Percentiles rank a stretch among this genome's conserved stretches.
Evolutionary conservation across 2,797 vertebrate genomes (phyloP).

Genomic region (Cercopithecus diana): DNA sequence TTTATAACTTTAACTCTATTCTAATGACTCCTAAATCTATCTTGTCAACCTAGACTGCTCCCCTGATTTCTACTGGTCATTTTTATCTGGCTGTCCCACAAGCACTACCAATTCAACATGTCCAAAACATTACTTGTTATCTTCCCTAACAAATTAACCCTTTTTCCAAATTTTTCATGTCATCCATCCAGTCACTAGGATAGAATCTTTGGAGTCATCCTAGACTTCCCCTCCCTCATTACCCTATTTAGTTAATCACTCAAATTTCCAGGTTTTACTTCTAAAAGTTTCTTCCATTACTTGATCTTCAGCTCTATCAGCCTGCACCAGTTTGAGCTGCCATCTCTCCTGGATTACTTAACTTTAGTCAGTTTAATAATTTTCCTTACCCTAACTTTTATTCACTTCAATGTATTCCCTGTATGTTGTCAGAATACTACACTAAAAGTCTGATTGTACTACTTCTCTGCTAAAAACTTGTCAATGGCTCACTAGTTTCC

Average conservation of each 20-base stretch:
- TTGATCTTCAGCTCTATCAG: not conserved
- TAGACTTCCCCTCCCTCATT: not conserved
- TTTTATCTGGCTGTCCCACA: not conserved
- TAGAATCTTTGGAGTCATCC: not conserved
- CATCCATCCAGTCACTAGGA: not conserved
- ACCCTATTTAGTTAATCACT: not conserved
- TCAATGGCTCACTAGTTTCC: not conserved
- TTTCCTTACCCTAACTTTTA: not conserved
- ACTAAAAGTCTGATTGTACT: not conserved
- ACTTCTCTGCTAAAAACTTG: not conserved
- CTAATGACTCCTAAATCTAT: not conserved
- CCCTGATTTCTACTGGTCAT: not conserved
- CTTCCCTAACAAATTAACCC: not conserved
- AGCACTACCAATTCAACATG: not conserved
- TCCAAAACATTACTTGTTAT: not conserved
- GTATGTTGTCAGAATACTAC: not conserved
- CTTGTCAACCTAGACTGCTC: not conserved
- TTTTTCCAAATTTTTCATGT: not conserved
- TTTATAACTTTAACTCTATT: conserved; percentile 19
- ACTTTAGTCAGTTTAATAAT: not conserved
- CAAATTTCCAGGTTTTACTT: not conserved
- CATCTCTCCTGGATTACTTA: not conserved
- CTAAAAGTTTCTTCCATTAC: not conserved
- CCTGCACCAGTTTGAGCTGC: not conserved
- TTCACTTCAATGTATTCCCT: not conserved